A percentile compares a stretch with the other conserved stretches of the same genome.
phyloP scores from a whole-genome alignment of 2,888 invertebrate genomes.

The Frankliniella intonsa region DNA sequence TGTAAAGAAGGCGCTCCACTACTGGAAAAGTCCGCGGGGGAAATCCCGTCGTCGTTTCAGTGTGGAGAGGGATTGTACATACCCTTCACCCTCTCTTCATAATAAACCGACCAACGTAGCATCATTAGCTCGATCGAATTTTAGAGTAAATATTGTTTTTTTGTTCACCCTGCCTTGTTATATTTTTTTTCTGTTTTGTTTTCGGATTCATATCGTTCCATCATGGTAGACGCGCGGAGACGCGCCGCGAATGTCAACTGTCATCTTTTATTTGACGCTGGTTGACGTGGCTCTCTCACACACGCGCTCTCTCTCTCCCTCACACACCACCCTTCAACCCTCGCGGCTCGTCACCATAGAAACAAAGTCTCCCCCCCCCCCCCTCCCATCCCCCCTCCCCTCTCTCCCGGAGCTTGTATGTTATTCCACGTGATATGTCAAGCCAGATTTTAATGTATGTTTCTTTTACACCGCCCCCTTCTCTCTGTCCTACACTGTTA shows the following conservation, averaged over 20 bases:
- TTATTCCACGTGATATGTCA: neutral
- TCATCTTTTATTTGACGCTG: slow-evolving; percentile 17
- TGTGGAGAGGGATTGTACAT: too few species aligned
- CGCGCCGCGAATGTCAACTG: slow-evolving; percentile 14
- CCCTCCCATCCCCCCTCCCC: neutral
- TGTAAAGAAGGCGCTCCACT: too few species aligned
- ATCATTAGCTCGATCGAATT: slow-evolving; percentile 6
- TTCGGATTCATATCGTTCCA: neutral
- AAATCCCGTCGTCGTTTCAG: too few species aligned
- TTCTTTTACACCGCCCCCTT: neutral
- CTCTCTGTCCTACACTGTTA: neutral
- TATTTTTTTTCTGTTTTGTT: neutral
- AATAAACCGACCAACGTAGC: neutral
- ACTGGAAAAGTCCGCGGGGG: too few species aligned
- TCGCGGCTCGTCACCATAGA: neutral
- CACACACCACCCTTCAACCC: neutral
- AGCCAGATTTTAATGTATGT: neutral
- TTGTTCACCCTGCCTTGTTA: neutral
- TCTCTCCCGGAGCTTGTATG: neutral
- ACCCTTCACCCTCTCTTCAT: too few species aligned
- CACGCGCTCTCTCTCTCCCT: neutral
- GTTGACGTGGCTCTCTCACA: neutral
- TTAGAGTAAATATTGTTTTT: neutral
- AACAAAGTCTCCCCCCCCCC: neutral
- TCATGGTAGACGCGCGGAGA: neutral